Evolutionary conservation across 2,797 vertebrate species (phyloP).

Genomic region (Streptopelia turtur): DNA sequence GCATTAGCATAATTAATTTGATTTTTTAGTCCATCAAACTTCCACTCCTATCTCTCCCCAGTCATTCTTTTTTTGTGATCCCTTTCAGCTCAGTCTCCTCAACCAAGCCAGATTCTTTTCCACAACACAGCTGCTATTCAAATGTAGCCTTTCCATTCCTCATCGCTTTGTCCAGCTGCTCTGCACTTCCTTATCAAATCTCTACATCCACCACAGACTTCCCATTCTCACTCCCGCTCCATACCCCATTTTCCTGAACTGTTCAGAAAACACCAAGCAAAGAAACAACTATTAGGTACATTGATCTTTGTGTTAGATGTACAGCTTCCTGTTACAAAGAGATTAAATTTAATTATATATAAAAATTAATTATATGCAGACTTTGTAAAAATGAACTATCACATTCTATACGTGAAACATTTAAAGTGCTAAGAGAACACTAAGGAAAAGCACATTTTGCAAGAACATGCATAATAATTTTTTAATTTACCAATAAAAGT

Average conservation of each 20-base stretch:
- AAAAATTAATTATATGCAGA: background rate
- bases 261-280: background rate
- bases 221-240: background rate
- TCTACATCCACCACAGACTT: background rate
- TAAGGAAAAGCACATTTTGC: background rate
- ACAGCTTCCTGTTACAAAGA: background rate
- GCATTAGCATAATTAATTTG: background rate
- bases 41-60: background rate
- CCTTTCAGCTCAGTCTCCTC: background rate
- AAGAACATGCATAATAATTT: background rate
- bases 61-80: background rate
- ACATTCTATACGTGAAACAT: background rate
- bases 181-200: background rate
- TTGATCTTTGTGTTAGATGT: background rate
- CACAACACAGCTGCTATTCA: background rate
- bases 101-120: background rate
- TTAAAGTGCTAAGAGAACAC: background rate
- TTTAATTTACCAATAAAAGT: conserved; percentile 22
- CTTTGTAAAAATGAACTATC: background rate
- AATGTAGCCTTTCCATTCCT: background rate
- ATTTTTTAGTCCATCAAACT: background rate
- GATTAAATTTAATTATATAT: background rate
- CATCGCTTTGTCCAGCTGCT: background rate
- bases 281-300: background rate
- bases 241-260: background rate